phyloP scores from a whole-genome alignment of 2,113 vertebrate species.

The Craseonycteris thonglongyai region DNA sequence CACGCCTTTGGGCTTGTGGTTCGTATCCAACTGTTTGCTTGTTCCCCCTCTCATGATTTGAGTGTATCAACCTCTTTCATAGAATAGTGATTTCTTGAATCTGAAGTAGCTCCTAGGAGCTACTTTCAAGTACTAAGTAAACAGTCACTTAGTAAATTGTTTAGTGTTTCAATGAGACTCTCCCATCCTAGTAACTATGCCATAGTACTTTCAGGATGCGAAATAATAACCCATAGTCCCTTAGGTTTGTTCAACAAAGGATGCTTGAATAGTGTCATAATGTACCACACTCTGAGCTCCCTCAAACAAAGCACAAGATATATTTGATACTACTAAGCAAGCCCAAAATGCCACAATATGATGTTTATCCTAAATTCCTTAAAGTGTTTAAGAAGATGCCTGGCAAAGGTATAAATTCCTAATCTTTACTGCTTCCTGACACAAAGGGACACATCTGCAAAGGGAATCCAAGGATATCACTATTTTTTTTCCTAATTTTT shows the following conservation, averaged over 20 bases:
- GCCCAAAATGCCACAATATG: background rate
- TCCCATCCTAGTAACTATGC: background rate
- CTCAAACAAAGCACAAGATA: background rate
- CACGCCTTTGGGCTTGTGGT: background rate
- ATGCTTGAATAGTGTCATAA: background rate
- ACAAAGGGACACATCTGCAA: background rate
- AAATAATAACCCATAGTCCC: background rate
- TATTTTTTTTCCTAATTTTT: background rate
- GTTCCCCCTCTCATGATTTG: background rate
- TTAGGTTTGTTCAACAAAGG: background rate
- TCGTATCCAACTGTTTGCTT: background rate
- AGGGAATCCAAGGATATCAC: background rate
- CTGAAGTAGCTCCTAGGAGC: background rate
- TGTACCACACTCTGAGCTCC: background rate
- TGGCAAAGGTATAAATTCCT: background rate
- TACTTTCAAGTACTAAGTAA: background rate
- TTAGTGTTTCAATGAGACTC: background rate
- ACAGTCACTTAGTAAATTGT: background rate
- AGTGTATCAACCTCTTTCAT: background rate
- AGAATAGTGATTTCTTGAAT: background rate
- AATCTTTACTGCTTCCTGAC: background rate
- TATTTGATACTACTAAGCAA: background rate
- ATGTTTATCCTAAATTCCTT: background rate
- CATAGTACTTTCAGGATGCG: background rate
- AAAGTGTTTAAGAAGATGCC: background rate